Conservation (phyloP, 2,888 invertebrate genomes). For the Acleris holmiana region DNA sequence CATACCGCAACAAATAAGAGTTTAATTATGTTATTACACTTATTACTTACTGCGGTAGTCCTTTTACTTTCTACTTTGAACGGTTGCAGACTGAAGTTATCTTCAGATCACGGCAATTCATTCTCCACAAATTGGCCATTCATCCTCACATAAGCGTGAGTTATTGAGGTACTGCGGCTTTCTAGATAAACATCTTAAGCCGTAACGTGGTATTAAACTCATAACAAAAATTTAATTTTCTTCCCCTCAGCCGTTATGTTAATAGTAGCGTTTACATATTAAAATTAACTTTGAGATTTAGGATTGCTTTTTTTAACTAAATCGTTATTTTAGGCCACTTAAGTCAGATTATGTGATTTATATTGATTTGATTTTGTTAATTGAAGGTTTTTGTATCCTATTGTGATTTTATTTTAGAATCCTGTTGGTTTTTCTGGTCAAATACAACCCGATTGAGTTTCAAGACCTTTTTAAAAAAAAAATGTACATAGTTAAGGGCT, state of each 20-base stretch:
- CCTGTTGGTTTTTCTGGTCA: too few species aligned
- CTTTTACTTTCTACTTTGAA: slow-evolving; percentile 38
- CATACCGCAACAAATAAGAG: background rate
- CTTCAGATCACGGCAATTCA: slow-evolving; percentile 66
- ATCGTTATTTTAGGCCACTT: background rate
- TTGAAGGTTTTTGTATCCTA: too few species aligned
- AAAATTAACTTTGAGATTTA: slow-evolving; percentile 41
- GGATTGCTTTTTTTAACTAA: slow-evolving; percentile 1
- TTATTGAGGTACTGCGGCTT: slow-evolving; percentile 54
- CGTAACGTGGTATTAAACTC: slow-evolving; percentile 48
- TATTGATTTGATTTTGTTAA: too few species aligned
- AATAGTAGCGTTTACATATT: slow-evolving; percentile 40
- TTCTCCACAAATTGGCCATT: slow-evolving; percentile 73
- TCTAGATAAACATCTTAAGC: slow-evolving; percentile 49
- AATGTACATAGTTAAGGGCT: too few species aligned
- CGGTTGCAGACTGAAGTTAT: slow-evolving; percentile 51
- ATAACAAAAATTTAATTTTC: slow-evolving; percentile 50
- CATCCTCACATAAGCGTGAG: slow-evolving; percentile 67
- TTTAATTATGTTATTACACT: slow-evolving; percentile 33
- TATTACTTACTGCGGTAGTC: slow-evolving; percentile 33
- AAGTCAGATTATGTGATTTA: too few species aligned
- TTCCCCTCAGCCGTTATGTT: slow-evolving; percentile 41
- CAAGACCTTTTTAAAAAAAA: too few species aligned
- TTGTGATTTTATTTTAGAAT: too few species aligned
- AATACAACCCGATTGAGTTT: too few species aligned